Evolutionary conservation across 2,113 vertebrate genomes (phyloP), one percentile per base, ranked within the genome.

Genomic region (Takifugu flavidus): DNA sequence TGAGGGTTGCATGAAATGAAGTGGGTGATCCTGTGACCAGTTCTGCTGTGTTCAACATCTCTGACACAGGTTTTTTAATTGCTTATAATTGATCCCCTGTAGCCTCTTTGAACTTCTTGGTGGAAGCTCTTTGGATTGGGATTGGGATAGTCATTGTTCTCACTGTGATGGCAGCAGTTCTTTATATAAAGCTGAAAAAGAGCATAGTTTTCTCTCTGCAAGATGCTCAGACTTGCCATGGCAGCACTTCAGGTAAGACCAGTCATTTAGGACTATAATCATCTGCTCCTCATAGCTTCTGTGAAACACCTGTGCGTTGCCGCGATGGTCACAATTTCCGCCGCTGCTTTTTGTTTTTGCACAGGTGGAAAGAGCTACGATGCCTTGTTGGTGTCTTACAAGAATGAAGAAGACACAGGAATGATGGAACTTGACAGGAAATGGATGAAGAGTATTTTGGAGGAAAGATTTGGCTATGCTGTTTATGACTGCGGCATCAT

Each of bases 321-420:
- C 1, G 4, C 34, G 34, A 39, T 11, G 34, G 34, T 11, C 7
- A 39, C 34, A 39, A 10, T 47, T 47, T 47, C n/a, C 13, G 13
- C 39, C 12, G 14, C 26, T 46, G 13, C 29, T 62, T 10, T 67
- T 55, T 25, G 46, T 53, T 3, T 66, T 25, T 72, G 27, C 47
- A 62, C 43, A 91, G 90, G 88, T 81, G 82, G 65, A 53, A 91
- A 86, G 54, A 58, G 31, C 64, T 87, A 85, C 11, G 90, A 90
- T 6, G 87, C 80, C 2, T 91, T 84, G 59, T 20, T 91, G 63
- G 67, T 87, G 78, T 77, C 39, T 39, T 89, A 87, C 31, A 60
- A 82, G 62, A 79, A 69, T 15, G 1, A 70, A 25, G 56, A 59
- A 4, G 47, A 73, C 0, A 20, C 55, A 39, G 80, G 76, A 27